These are phyloP conservation scores for Dinocampus coccinellae DNA, from an alignment of 2,888 invertebrate genomes.

Conservation along the genomic window DNA sequence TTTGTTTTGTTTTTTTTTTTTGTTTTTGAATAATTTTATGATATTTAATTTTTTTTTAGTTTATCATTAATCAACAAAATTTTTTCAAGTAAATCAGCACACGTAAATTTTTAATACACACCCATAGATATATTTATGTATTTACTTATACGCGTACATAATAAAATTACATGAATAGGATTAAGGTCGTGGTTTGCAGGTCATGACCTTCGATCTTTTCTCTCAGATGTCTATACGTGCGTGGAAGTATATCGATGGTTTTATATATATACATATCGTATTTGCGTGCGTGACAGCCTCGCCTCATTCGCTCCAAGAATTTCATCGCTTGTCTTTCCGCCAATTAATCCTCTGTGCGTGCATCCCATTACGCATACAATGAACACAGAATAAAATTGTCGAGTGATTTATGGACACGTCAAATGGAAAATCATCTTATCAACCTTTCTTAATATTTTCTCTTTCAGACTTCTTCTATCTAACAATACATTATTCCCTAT, in stretches of 20 bases:
- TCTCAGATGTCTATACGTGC: not conserved
- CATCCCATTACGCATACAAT: conserved; percentile 30
- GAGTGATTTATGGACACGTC: conserved; percentile 37
- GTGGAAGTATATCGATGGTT: not conserved
- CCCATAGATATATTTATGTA: not conserved
- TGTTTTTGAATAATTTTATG: too few species aligned
- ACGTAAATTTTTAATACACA: too few species aligned
- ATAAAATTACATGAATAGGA: not conserved
- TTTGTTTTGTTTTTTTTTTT: too few species aligned
- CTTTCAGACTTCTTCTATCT: too few species aligned
- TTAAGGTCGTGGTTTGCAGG: not conserved
- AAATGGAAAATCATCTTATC: conserved; percentile 21
- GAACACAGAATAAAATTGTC: conserved; percentile 19
- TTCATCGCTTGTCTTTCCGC: conserved; percentile 23
- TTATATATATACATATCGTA: not conserved
- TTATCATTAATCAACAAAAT: too few species aligned
- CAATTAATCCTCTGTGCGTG: conserved; percentile 35
- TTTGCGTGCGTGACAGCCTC: conserved; percentile 30
- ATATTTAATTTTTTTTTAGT: too few species aligned
- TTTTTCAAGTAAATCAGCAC: too few species aligned
- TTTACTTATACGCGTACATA: not conserved
- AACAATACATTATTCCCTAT: too few species aligned
- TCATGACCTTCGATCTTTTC: not conserved
- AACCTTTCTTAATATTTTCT: conserved; percentile 1
- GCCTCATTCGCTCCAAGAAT: conserved; percentile 27